These are phyloP conservation scores for Fragum fragum DNA, from an alignment of 2,888 invertebrate species.

Conservation along the genomic window DNA sequence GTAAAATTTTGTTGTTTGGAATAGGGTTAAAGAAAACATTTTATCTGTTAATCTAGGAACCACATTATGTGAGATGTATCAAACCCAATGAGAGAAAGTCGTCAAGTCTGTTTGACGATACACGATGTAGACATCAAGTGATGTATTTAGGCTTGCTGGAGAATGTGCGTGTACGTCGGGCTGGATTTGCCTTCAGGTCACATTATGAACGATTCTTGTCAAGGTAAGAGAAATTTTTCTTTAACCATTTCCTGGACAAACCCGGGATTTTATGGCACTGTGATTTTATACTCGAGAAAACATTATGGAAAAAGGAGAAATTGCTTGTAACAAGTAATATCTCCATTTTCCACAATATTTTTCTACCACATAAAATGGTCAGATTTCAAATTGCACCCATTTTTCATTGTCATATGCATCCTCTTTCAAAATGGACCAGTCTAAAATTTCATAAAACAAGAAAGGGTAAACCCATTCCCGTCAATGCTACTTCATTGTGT, in stretches of 20 bases:
- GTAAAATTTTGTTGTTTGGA: too few species aligned
- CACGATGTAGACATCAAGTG: conserved; percentile 90
- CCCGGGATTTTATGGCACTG: too few species aligned
- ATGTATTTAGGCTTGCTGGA: conserved; percentile 96
- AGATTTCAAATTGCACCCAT: too few species aligned
- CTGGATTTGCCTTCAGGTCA: conserved; percentile 98
- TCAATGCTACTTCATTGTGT: too few species aligned
- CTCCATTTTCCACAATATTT: background rate
- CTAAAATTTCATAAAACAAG: too few species aligned
- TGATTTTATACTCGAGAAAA: background rate
- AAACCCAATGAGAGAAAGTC: conserved; percentile 98
- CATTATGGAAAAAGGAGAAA: background rate
- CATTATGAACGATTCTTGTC: conserved; percentile 97
- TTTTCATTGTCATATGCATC: too few species aligned
- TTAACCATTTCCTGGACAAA: background rate
- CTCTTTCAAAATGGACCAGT: too few species aligned
- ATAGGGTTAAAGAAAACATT: too few species aligned
- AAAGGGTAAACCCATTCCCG: too few species aligned
- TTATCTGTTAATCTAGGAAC: conserved; percentile 91
- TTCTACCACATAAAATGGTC: background rate
- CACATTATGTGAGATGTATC: conserved; percentile 98
- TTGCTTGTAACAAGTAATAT: background rate
- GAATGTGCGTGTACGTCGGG: conserved; percentile 97
- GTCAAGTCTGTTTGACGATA: conserved; percentile 94
- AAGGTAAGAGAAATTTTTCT: conserved; percentile 88